A percentile compares a stretch with the other conserved stretches of the same genome.
These are phyloP conservation scores for Drosophila subobscura DNA, from an alignment of 1,140 invertebrate species.

Conservation along the genomic window DNA sequence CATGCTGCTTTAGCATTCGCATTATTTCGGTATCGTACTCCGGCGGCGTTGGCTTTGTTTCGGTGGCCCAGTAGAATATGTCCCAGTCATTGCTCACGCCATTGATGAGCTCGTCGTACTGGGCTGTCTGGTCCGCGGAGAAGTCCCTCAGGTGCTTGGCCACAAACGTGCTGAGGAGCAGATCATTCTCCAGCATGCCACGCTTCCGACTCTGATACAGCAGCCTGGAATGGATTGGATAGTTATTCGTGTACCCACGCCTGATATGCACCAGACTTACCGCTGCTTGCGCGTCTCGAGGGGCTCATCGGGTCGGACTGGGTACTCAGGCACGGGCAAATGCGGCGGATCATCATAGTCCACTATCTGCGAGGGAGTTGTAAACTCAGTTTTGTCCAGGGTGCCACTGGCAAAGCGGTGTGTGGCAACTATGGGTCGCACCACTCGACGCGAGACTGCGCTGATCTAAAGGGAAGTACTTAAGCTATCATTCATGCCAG, in stretches of 20 bases:
- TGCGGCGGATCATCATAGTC: slow-evolving; percentile 74
- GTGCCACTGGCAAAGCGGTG: slow-evolving; percentile 33
- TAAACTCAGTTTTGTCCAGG: slow-evolving; percentile 47
- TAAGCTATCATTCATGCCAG: background rate
- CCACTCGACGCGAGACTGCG: slow-evolving; percentile 23
- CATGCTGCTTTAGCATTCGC: slow-evolving; percentile 93
- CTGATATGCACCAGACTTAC: slow-evolving; percentile 11
- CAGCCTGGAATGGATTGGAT: slow-evolving; percentile 85
- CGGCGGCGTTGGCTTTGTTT: slow-evolving; percentile 90
- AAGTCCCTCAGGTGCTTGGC: slow-evolving; percentile 91
- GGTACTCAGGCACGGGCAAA: slow-evolving; percentile 73
- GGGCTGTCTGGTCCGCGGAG: slow-evolving; percentile 88
- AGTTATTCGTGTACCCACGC: background rate
- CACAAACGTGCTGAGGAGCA: slow-evolving; percentile 97
- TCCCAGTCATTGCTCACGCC: slow-evolving; percentile 98
- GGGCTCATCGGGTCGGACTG: slow-evolving; percentile 62
- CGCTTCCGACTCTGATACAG: slow-evolving; percentile 98
- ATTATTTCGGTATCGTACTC: slow-evolving; percentile 96
- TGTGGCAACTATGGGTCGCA: slow-evolving; percentile 8
- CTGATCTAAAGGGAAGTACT: slow-evolving; percentile 8
- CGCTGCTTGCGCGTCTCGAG: slow-evolving; percentile 69
- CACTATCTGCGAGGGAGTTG: slow-evolving; percentile 59
- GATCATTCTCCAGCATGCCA: slow-evolving; percentile 98
- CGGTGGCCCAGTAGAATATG: slow-evolving; percentile 96
- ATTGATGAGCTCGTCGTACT: slow-evolving; percentile 97